Conservation (phyloP, 2,113 vertebrate genomes). For the Melospiza melodia region DNA sequence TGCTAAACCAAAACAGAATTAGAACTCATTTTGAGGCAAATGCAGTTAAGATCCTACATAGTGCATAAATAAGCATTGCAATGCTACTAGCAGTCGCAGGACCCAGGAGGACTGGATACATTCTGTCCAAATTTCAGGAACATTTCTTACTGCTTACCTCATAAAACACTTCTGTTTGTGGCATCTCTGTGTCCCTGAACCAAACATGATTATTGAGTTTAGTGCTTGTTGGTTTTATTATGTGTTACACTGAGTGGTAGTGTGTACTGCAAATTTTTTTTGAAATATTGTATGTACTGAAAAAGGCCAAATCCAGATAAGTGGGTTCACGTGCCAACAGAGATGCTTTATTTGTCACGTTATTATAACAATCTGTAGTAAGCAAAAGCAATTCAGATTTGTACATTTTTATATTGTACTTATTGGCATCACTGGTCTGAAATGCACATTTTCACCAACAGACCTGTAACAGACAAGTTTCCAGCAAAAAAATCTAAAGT, state of each 20-base stretch:
- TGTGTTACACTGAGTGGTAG: slow-evolving; percentile 58
- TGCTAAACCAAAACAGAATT: slow-evolving; percentile 78
- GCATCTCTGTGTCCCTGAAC: slow-evolving; percentile 73
- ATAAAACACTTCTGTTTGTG: slow-evolving; percentile 71
- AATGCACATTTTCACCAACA: slow-evolving; percentile 83
- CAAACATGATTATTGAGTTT: slow-evolving; percentile 69
- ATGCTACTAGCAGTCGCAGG: slow-evolving; percentile 73
- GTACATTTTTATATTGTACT: slow-evolving; percentile 69
- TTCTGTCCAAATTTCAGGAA: slow-evolving; percentile 79
- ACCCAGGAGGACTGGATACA: slow-evolving; percentile 75
- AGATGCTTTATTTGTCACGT: slow-evolving; percentile 73
- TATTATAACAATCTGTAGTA: slow-evolving; percentile 71
- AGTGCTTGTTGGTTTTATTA: slow-evolving; percentile 61
- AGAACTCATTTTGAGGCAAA: slow-evolving; percentile 69
- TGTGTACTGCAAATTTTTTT: slow-evolving; percentile 55
- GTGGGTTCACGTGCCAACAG: slow-evolving; percentile 70
- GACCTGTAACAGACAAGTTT: slow-evolving; percentile 82
- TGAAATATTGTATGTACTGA: slow-evolving; percentile 56
- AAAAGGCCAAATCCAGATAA: slow-evolving; percentile 75
- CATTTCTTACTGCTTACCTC: slow-evolving; percentile 83
- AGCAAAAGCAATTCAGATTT: slow-evolving; percentile 69
- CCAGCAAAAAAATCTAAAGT: slow-evolving; percentile 72
- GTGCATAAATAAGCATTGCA: slow-evolving; percentile 55
- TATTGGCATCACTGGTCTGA: slow-evolving; percentile 81
- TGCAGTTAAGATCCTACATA: slow-evolving; percentile 69